Conservation (phyloP, 2,888 invertebrate genomes). For the Heliothis peltigera region DNA sequence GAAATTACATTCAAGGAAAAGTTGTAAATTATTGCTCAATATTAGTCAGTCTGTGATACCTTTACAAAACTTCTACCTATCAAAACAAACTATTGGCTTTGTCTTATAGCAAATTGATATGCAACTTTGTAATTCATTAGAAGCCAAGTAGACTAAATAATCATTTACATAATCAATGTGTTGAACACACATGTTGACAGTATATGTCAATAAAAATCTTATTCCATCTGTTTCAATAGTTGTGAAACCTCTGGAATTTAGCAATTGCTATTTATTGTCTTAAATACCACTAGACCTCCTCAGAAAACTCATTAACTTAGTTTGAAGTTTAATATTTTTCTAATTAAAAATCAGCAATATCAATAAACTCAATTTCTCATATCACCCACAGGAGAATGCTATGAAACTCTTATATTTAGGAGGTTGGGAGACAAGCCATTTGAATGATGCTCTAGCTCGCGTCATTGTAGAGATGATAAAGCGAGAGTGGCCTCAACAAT, state of each 20-base stretch:
- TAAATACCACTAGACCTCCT: too few species aligned
- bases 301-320: too few species aligned
- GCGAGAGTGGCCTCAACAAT: conserved; percentile 99
- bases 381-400: conserved; percentile 92
- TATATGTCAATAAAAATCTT: not conserved
- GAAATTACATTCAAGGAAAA: conserved; percentile 13
- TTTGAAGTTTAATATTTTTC: too few species aligned
- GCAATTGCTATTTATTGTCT: not conserved
- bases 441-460: conserved; percentile 96
- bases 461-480: conserved; percentile 99
- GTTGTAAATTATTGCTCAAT: conserved; percentile 26
- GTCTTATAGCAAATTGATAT: not conserved
- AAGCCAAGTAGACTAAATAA: not conserved
- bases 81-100: too few species aligned
- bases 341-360: too few species aligned
- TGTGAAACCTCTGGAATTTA: not conserved
- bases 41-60: conserved; percentile 10
- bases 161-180: not conserved
- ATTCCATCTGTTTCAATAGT: conserved; percentile 6
- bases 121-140: not conserved
- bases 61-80: not conserved
- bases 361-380: not conserved
- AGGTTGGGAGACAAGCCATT: conserved; percentile 93
- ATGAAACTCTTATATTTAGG: conserved; percentile 96
- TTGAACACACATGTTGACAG: not conserved